These are phyloP conservation scores for Frankliniella fusca DNA, from an alignment of 2,888 invertebrate genomes.

Conservation along the genomic window DNA sequence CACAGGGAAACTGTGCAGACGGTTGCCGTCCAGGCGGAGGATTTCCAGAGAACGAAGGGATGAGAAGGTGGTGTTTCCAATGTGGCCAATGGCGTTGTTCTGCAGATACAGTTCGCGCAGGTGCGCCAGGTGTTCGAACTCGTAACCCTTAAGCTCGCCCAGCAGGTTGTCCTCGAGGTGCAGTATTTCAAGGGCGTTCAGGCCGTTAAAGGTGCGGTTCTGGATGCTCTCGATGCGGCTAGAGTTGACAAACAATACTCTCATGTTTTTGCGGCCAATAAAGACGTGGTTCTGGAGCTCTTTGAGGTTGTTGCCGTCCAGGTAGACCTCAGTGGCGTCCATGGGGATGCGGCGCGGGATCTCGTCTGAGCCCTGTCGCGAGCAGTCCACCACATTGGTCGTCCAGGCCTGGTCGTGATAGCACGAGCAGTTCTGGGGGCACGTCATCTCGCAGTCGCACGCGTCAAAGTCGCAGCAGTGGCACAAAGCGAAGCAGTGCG, in stretches of 20 bases:
- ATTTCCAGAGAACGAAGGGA: slow-evolving; percentile 73
- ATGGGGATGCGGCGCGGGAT: slow-evolving; percentile 85
- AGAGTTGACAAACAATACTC: slow-evolving; percentile 77
- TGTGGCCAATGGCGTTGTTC: slow-evolving; percentile 73
- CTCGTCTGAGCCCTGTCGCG: slow-evolving; percentile 69
- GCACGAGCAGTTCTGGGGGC: slow-evolving; percentile 89
- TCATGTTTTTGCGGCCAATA: slow-evolving; percentile 84
- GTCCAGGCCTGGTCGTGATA: slow-evolving; percentile 93
- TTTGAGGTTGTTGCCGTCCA: slow-evolving; percentile 84
- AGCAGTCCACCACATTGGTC: slow-evolving; percentile 88
- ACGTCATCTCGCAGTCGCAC: slow-evolving; percentile 96
- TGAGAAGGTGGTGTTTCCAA: slow-evolving; percentile 74
- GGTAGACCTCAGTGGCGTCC: slow-evolving; percentile 88
- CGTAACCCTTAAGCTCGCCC: slow-evolving; percentile 71
- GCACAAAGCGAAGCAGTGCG: slow-evolving; percentile 90
- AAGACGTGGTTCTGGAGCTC: slow-evolving; percentile 82
- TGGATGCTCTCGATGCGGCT: slow-evolving; percentile 79
- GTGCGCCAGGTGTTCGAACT: slow-evolving; percentile 75
- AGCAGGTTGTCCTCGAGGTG: slow-evolving; percentile 84
- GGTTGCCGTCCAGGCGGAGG: slow-evolving; percentile 78
- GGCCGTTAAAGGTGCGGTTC: slow-evolving; percentile 85
- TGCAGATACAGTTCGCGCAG: slow-evolving; percentile 80
- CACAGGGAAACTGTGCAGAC: slow-evolving; percentile 71
- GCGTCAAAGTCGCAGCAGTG: slow-evolving; percentile 95
- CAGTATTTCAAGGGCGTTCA: slow-evolving; percentile 70